Evolutionary conservation across 1,140 invertebrate species (phyloP).

Genomic region (Charaxes varanes): DNA sequence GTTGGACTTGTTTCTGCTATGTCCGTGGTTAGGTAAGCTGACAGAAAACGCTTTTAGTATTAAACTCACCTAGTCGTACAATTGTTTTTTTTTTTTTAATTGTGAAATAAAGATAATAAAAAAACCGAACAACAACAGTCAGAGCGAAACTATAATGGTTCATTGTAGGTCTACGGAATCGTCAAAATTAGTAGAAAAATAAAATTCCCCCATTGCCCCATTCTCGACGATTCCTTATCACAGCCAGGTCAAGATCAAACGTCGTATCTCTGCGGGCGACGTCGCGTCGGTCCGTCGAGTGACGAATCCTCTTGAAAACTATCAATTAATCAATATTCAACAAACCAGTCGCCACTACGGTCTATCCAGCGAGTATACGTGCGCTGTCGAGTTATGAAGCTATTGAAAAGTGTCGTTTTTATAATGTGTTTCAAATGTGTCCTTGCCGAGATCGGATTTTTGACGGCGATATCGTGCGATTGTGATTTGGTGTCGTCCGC

Average conservation of each 20-base stretch:
- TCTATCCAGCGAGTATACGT: conserved; percentile 1
- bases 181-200: too few relatives aligned
- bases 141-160: too few relatives aligned
- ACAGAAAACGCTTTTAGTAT: too few relatives aligned
- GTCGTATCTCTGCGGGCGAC: conserved; percentile 5
- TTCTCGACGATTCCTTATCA: too few relatives aligned
- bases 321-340: conserved; percentile 3
- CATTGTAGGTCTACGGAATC: too few relatives aligned
- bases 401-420: conserved; percentile 8
- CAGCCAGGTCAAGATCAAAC: conserved; percentile 29
- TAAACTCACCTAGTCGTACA: too few relatives aligned
- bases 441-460: conserved; percentile 2
- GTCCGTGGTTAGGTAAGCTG: too few relatives aligned
- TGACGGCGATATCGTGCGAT: conserved; percentile 2
- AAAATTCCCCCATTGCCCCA: too few relatives aligned
- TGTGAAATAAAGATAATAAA: too few relatives aligned
- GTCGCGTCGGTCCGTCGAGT: conserved; percentile 10
- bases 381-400: conserved; percentile 2
- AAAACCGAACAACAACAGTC: too few relatives aligned
- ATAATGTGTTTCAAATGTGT: conserved; percentile 18
- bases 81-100: too few relatives aligned
- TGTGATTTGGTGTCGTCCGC: conserved; percentile 9
- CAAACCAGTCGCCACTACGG: conserved; percentile 1
- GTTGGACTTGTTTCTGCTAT: too few relatives aligned
- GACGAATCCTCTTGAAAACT: conserved; percentile 16